Base-by-base conservation (phyloP, 2,113 vertebrate genomes). In the Psilopogon haemacephalus region DNA sequence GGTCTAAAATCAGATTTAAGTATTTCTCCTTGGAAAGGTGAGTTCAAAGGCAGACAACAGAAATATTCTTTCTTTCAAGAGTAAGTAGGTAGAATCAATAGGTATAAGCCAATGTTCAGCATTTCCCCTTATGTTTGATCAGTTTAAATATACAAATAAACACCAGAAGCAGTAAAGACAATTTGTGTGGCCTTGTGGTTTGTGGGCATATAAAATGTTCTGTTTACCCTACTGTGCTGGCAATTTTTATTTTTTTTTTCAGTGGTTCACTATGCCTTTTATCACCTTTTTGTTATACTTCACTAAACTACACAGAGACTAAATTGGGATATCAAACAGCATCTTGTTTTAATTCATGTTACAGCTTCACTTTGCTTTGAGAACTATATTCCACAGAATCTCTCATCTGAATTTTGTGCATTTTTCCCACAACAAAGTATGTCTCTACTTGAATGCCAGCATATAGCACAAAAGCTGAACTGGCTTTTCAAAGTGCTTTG, bases 381-480 rank as follows among this genome's bases (percentile, higher is more conserved):
- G 81, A 46, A 91, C 89, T 88, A 94, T 60, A 46, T 75, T 73
- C 60, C 86, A 80, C 64, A 80, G 89, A 96, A 67, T 75, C 38
- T 44, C 73, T 86, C 69, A 81, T 48, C 32, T 65, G 35, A 77
- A 55, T 77, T 75, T 67, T 65, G 24, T 6, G 13, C 62, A 75
- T 93, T 84, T 89, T 77, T 58, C 33, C 74, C 76, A 91, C 54
- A 64, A 24, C 2, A 7, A 86, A 87, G 44, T 33, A 81, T 15
- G n/a, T 46, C 26, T 82, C 77, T 40, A 48, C 35, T 46, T 50
- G 33, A 71, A 12, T 42, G 52, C 15, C 8, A 12, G 14, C 50
- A 37, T 35, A 40, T 18, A 40, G 23, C 55, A 60, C 24, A 94
- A 84, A 73, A 71, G 32, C 15, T 85, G n/a, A 93, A 95, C 32